These are phyloP conservation scores for Columba janthina DNA, from an alignment of 2,113 vertebrate genomes.

Conservation along the genomic window DNA sequence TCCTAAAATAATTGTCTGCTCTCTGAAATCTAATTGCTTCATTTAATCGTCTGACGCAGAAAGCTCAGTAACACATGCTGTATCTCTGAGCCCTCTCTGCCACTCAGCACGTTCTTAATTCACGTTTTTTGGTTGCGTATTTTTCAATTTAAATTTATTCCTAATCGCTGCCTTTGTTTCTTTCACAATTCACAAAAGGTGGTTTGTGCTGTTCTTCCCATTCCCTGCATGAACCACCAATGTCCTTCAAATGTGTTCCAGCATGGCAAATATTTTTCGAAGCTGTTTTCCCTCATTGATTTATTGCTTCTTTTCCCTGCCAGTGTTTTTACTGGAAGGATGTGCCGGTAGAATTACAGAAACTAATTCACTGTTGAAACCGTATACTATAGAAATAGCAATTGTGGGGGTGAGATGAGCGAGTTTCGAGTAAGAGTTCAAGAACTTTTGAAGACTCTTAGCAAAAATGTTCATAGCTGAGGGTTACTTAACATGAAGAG, in stretches of 20 bases:
- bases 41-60: background rate
- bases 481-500: background rate
- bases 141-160: background rate
- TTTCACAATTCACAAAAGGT: background rate
- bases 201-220: background rate
- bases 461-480: accelerated
- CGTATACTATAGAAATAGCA: background rate
- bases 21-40: slow-evolving; percentile 37
- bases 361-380: background rate
- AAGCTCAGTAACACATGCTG: background rate
- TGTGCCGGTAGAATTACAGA: background rate
- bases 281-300: background rate
- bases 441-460: background rate
- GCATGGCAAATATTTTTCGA: background rate
- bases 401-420: background rate
- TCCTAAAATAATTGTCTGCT: slow-evolving; percentile 4
- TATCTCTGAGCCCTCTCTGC: background rate
- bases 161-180: background rate
- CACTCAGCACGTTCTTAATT: background rate
- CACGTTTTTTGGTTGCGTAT: background rate
- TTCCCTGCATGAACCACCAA: background rate
- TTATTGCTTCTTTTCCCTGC: background rate
- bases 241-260: background rate
- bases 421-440: background rate
- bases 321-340: background rate